Conservation (phyloP, 2,113 vertebrate species). For the Psophia crepitans region DNA sequence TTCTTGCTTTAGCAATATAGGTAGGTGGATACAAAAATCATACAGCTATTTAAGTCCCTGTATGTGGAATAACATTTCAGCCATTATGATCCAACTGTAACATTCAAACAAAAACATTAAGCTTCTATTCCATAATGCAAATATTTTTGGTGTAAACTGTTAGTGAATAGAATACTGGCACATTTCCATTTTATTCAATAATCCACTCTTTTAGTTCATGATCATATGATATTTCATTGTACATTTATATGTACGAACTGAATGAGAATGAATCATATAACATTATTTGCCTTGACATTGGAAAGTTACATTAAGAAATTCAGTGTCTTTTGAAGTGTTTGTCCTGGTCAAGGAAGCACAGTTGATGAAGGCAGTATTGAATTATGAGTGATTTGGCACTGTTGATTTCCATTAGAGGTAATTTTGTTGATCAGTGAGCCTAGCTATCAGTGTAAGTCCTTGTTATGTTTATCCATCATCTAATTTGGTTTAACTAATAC, state of each 20-base stretch:
- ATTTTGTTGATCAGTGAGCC: background rate
- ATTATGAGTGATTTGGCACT: background rate
- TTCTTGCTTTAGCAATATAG: background rate
- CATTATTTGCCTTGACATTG: background rate
- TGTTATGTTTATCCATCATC: background rate
- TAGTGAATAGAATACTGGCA: background rate
- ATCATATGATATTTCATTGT: background rate
- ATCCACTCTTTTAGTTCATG: background rate
- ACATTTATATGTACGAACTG: background rate
- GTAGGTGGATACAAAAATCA: background rate
- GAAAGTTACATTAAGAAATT: background rate
- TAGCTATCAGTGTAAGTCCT: background rate
- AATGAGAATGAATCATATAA: background rate
- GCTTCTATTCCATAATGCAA: background rate
- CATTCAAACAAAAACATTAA: background rate
- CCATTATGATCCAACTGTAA: background rate
- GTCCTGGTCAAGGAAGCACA: background rate
- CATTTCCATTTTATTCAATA: background rate
- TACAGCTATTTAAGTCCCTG: background rate
- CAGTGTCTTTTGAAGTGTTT: background rate
- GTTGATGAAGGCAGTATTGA: background rate
- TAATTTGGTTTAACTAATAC: background rate
- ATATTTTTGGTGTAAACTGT: background rate
- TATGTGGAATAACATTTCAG: background rate
- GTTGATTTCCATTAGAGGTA: background rate